Percentiles rank a stretch among this genome's conserved stretches.
Evolutionary conservation across 2,113 vertebrate genomes (phyloP).

Genomic region (Eclectus roratus): DNA sequence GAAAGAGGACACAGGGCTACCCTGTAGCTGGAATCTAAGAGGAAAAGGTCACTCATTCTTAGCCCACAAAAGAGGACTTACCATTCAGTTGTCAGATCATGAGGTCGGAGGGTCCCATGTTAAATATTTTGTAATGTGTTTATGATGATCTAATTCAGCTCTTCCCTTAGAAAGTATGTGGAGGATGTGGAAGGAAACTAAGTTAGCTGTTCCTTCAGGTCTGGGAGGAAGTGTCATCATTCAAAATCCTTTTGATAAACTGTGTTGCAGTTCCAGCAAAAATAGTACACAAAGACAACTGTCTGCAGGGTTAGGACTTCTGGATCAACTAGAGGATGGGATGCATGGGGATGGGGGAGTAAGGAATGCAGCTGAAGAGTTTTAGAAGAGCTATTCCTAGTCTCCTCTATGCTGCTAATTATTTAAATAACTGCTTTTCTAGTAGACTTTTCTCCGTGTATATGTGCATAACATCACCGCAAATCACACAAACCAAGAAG

Average conservation of each 20-base stretch:
- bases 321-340: not conserved
- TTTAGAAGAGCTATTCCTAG: not conserved
- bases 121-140: not conserved
- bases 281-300: not conserved
- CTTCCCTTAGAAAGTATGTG: not conserved
- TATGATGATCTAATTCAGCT: not conserved
- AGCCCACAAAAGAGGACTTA: constrained; percentile 50
- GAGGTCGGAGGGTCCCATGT: not conserved
- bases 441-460: not conserved
- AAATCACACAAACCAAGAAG: not conserved
- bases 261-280: not conserved
- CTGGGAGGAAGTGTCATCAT: not conserved
- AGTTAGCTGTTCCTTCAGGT: not conserved
- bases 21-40: constrained; percentile 27
- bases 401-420: not conserved
- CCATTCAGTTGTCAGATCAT: constrained; percentile 46
- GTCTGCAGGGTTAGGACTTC: not conserved
- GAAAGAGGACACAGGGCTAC: not conserved
- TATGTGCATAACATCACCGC: not conserved
- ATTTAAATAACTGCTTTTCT: not conserved
- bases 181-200: not conserved
- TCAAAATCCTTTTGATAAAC: constrained; percentile 24
- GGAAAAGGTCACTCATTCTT: constrained; percentile 64
- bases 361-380: not conserved
- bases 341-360: not conserved